These are phyloP conservation scores for Ornithoptera priamus DNA, from an alignment of 2,888 invertebrate species.

Conservation along the genomic window DNA sequence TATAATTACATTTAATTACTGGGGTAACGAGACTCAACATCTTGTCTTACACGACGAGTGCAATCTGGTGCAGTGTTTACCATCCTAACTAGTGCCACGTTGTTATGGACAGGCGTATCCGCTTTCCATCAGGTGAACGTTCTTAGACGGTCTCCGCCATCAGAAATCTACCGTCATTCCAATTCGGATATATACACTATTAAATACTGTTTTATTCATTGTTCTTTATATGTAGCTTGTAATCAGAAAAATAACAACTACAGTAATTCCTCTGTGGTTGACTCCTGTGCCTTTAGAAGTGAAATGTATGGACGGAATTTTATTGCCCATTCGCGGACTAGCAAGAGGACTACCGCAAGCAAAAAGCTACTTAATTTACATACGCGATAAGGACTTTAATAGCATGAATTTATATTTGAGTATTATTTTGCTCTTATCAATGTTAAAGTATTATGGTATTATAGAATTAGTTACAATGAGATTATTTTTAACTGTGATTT, in stretches of 20 bases:
- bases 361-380: neutral
- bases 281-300: constrained; percentile 19
- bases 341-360: constrained; percentile 3
- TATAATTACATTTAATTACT: too few relatives aligned
- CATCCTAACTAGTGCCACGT: too few relatives aligned
- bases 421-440: constrained; percentile 7
- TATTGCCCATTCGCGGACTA: constrained; percentile 1
- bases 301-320: constrained; percentile 17
- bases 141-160: too few relatives aligned
- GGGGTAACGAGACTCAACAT: too few relatives aligned
- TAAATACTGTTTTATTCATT: too few relatives aligned
- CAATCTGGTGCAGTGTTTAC: too few relatives aligned
- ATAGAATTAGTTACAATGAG: neutral
- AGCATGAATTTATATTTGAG: neutral
- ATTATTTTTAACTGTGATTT: too few relatives aligned
- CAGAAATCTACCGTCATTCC: too few relatives aligned
- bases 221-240: neutral
- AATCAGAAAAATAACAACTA: neutral
- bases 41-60: too few relatives aligned
- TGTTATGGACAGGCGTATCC: too few relatives aligned
- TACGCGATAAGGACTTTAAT: neutral
- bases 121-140: too few relatives aligned
- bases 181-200: too few relatives aligned
- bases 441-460: constrained; percentile 12
- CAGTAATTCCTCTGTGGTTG: constrained; percentile 5